These are phyloP conservation scores for Manis javanica DNA, from an alignment of 2,797 vertebrate species.

Conservation along the genomic window DNA sequence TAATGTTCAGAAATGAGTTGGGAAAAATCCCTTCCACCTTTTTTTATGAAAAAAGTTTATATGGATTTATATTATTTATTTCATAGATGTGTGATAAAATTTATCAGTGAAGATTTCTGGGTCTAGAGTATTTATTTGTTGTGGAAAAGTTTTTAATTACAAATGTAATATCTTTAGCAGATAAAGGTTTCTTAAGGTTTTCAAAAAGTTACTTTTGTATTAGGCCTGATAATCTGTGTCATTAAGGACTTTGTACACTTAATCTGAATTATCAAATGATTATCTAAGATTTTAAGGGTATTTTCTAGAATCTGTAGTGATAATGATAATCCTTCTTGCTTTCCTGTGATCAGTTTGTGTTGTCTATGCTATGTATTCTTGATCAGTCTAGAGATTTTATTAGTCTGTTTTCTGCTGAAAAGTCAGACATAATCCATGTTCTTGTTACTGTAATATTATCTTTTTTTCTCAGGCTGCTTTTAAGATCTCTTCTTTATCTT, in stretches of 20 bases:
- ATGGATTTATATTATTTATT: constrained; percentile 15
- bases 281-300: background rate
- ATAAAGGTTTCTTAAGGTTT: background rate
- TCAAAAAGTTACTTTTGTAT: background rate
- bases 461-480: background rate
- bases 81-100: background rate
- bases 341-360: background rate
- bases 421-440: background rate
- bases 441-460: background rate
- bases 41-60: background rate
- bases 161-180: background rate
- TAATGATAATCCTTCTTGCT: background rate
- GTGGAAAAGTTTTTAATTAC: background rate
- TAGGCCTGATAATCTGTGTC: background rate
- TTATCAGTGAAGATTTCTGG: background rate
- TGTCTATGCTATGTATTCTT: background rate
- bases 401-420: background rate
- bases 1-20: background rate
- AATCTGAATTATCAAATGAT: background rate
- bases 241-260: background rate
- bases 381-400: background rate
- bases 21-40: background rate
- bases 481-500: background rate
- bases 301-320: background rate
- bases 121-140: background rate